These are phyloP conservation scores for Drosophila aff. DNA, from an alignment of 1,140 invertebrate species.

Conservation along the genomic window DNA sequence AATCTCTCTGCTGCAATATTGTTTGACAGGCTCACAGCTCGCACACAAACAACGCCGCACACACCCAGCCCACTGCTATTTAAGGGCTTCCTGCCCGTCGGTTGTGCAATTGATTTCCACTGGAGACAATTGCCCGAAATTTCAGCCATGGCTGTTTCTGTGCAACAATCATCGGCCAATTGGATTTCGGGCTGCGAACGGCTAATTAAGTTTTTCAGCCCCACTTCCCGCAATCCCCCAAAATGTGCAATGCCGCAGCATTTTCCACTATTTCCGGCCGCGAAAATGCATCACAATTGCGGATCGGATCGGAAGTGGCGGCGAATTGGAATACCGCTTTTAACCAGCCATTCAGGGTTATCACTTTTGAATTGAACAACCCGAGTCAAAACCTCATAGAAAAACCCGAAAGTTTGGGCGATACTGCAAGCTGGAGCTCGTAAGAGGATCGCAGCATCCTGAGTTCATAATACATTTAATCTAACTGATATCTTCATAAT, in stretches of 20 bases:
- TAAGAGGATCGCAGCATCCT: not conserved
- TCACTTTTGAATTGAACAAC: constrained; percentile 6
- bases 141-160: constrained; percentile 2
- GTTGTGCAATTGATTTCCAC: constrained; percentile 38
- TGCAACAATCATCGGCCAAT: constrained; percentile 40
- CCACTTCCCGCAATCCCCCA: not conserved
- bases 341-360: not conserved
- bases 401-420: not conserved
- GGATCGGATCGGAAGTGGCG: constrained; percentile 22
- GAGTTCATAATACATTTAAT: no score
- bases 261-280: constrained; percentile 46
- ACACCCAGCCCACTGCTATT: not conserved
- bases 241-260: constrained; percentile 35
- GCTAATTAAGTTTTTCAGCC: constrained; percentile 56
- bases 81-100: not conserved
- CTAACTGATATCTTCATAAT: not conserved
- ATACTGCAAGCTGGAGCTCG: not conserved
- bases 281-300: constrained; percentile 29
- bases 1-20: constrained; percentile 71
- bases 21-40: constrained; percentile 47
- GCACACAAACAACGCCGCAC: not conserved
- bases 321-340: constrained; percentile 13
- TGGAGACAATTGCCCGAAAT: constrained; percentile 26
- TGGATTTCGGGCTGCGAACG: constrained; percentile 42
- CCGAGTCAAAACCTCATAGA: not conserved